Percentiles rank a stretch among this genome's conserved stretches.
Evolutionary conservation across 2,888 invertebrate genomes (phyloP).

Genomic region (Halictus quadricinctus): DNA sequence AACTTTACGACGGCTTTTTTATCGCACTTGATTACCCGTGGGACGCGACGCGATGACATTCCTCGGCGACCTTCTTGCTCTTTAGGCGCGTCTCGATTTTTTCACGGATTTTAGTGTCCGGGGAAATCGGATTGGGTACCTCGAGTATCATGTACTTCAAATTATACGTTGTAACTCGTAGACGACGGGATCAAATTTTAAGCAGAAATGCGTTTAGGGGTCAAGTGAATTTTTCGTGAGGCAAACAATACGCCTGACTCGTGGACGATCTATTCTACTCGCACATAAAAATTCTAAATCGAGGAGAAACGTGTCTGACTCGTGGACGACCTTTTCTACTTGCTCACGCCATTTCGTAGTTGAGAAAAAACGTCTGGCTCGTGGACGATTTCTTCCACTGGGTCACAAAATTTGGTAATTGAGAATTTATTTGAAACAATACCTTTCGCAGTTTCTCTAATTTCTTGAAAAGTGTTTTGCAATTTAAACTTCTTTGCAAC

Average conservation of each 20-base stretch:
- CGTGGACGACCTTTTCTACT: background rate
- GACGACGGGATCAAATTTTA: too few species aligned
- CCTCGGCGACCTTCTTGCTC: background rate
- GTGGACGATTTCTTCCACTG: background rate
- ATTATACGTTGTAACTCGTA: too few species aligned
- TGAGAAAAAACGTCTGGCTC: background rate
- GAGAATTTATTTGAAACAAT: background rate
- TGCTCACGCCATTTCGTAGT: background rate
- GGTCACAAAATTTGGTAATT: too few species aligned
- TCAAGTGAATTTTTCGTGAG: too few species aligned
- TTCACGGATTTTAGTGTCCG: background rate
- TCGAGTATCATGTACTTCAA: background rate
- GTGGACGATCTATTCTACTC: background rate
- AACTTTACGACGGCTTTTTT: background rate
- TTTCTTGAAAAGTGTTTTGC: too few species aligned
- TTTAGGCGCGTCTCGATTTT: background rate
- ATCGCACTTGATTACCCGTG: background rate
- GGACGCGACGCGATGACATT: background rate
- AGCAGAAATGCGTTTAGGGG: too few species aligned
- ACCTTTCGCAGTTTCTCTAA: too few species aligned
- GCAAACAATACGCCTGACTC: too few species aligned
- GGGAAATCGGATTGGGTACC: background rate
- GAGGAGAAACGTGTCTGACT: background rate
- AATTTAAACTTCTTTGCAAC: too few species aligned
- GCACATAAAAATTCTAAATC: background rate